Base-by-base conservation (phyloP, 2,113 vertebrate genomes). In the Sialia sialis region DNA sequence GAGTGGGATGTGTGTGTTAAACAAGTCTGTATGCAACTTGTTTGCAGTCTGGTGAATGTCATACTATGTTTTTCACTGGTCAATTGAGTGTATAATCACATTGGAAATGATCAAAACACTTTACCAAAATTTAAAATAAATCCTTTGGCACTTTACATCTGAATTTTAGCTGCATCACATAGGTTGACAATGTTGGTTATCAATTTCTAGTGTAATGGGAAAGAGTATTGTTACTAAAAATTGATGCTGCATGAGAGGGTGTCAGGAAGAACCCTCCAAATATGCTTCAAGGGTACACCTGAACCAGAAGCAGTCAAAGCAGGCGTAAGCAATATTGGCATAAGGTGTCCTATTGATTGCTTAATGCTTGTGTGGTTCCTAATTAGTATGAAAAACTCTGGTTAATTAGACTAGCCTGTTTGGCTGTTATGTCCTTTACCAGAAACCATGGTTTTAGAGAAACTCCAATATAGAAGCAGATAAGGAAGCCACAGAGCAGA, bases 261-360 rank as follows among this genome's bases (percentile, higher is more conserved):
- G 66, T 29, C 58, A 63, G 78, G 60, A 93, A 77, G 82, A 93
- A 74, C 52, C 46, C 59, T 92, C 55, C 60, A 83, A 92, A 81
- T 81, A 12, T 20, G 17, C 48, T 91, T 88, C 90, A 93, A 95
- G 87, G 56, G 48, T 94, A 75, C 0, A 8, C n/a, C 55, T 86
- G 80, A 89, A 84, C 73, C 36, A 59, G 73, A 75, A 52, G 59
- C 56, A 78, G 76, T 76, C 79, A 90, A 93, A 86, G 85, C 63
- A 88, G 72, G 74, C 79, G 73, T 90, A 73, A 93, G 62, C 34
- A 83, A 46, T 83, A 87, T 59, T 66, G 51, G 70, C 75, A 51
- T 85, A 68, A 92, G 36, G 59, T 88, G 94, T 94, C 91, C 79
- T 95, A 88, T 95, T 94, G 95, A 93, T 91, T 93, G 59, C 59